Evolutionary conservation across 2,797 vertebrate species (phyloP), one percentile per base, ranked within the genome.

Genomic region (Sebastes steindachneri): DNA sequence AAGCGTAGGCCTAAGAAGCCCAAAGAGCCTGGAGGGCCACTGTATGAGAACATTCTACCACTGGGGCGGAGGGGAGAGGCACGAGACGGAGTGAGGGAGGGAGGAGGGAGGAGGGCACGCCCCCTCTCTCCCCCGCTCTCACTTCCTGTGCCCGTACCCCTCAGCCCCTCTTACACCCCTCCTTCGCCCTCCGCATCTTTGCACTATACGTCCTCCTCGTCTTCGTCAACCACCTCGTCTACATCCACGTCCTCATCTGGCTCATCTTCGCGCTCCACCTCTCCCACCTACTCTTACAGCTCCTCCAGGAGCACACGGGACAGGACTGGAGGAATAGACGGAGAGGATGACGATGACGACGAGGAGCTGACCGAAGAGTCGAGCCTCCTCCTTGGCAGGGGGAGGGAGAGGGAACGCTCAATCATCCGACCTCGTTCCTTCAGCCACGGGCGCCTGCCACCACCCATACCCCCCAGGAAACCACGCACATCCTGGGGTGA

Each of bases 1-100:
- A 95, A 97, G 92, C 84, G 97, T 83, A 88, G 97, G 94, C 96
- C 97, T 91, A 96, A 97, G 95, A 96, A 97, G 95, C 93, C 96
- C 94, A 95, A 97, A 96, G 96, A 98, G 92, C 73, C 96, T 85
- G 95, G 97, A 67, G 96, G 95, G 64, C 96, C 96, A 1, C 86
- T 96, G 21, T 96, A 96, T 7, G 96, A 96, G 87, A 96, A 96
- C 90, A 96, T 96, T 91, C 82, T 96, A 37, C 96, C 95, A 21
- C 91, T 96, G 87, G 95, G 96, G 75, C 92, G 94, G 86, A 95
- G 96, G 88, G 95, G 94, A 79, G 95, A 91, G 88, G 89, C 93
- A 81, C 90, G 93, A 74, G 95, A 96, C 51, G 94, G 84, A 83
- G 91, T 90, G 82, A 93, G 94, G 83, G 95, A 95, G 83, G 93